These are phyloP conservation scores for Muscicapa adusta DNA, from an alignment of 2,113 vertebrate species.

Conservation along the genomic window DNA sequence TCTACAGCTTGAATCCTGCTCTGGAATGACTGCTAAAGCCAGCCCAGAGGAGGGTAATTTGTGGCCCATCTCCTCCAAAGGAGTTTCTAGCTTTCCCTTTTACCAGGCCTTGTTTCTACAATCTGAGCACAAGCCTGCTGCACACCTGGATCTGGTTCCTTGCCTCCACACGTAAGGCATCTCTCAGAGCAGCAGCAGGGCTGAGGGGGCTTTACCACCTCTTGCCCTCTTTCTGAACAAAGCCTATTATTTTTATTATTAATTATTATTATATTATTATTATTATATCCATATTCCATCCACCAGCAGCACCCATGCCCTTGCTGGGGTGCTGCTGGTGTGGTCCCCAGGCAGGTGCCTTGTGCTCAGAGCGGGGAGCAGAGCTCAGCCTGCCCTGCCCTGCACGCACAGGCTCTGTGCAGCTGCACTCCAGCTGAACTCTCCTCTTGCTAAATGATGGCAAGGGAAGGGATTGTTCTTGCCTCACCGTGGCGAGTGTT, in stretches of 20 bases:
- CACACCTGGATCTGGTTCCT: background rate
- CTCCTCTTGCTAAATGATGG: background rate
- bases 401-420: background rate
- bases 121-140: background rate
- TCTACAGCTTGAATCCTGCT: background rate
- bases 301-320: background rate
- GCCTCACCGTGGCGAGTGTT: background rate
- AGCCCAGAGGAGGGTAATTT: background rate
- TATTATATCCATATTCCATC: fast-evolving
- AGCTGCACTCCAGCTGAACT: background rate
- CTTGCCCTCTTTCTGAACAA: background rate
- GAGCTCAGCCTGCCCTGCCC: fast-evolving
- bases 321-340: fast-evolving
- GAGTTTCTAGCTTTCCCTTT: background rate
- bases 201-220: background rate
- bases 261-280: no score
- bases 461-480: background rate
- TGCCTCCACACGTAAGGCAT: fast-evolving
- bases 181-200: background rate
- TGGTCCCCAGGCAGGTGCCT: background rate
- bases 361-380: background rate
- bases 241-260: no score
- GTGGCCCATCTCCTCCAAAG: background rate
- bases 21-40: background rate
- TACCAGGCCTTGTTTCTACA: background rate